Percentiles rank a stretch among this genome's conserved stretches.
Conservation (phyloP, 2,113 vertebrate genomes). For the Lichenostomus cassidix region DNA sequence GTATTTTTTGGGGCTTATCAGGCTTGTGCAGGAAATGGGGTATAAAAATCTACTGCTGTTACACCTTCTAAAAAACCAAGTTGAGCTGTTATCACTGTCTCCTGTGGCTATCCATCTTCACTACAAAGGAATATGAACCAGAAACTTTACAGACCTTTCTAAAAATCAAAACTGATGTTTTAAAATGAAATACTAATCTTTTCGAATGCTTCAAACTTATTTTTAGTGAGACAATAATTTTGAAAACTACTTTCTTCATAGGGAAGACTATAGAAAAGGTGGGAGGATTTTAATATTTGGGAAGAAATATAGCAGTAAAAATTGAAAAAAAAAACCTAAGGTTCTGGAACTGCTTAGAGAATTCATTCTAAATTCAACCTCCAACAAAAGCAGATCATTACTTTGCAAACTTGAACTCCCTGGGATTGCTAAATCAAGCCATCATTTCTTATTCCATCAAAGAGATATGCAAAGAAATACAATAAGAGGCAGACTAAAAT, state of each 20-base stretch:
- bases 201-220: background rate
- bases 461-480: background rate
- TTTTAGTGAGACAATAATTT: background rate
- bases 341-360: background rate
- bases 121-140: background rate
- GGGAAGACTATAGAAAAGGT: background rate
- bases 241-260: background rate
- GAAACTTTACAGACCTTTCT: background rate
- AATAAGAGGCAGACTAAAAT: background rate
- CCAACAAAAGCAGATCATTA: background rate
- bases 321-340: background rate
- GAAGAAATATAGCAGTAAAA: background rate
- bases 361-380: background rate
- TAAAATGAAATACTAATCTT: background rate
- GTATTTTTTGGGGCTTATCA: background rate
- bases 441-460: background rate
- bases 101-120: background rate
- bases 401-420: background rate
- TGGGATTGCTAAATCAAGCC: background rate
- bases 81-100: background rate
- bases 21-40: background rate
- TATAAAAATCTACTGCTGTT: background rate
- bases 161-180: background rate
- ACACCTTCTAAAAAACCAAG: background rate
- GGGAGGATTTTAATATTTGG: background rate